A percentile compares a stretch with the other conserved stretches of the same genome.
phyloP scores from a whole-genome alignment of 2,797 vertebrate species.

The Aplochiton taeniatus region DNA sequence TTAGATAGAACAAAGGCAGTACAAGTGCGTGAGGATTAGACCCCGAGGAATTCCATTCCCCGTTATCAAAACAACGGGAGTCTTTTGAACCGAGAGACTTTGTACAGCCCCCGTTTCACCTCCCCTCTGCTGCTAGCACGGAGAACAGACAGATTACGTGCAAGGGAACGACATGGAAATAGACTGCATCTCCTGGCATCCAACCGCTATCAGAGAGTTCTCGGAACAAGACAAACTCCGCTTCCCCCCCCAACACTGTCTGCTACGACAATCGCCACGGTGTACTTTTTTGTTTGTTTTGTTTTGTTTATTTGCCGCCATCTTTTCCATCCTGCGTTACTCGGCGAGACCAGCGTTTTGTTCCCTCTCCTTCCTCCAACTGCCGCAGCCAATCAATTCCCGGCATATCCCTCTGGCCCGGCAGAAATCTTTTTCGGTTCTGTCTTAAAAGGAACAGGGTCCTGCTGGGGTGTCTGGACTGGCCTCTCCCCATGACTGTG shows the following conservation, averaged over 20 bases:
- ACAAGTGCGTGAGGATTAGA: slow-evolving; percentile 59
- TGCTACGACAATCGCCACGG: slow-evolving; percentile 25
- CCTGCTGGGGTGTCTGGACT: slow-evolving; percentile 45
- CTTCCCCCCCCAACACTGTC: slow-evolving; percentile 47
- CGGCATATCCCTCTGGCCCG: slow-evolving; percentile 27
- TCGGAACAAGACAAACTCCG: slow-evolving; percentile 2
- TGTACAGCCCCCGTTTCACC: slow-evolving; percentile 42
- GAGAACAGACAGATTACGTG: slow-evolving; percentile 40
- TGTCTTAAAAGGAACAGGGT: slow-evolving; percentile 40
- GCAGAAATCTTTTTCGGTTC: slow-evolving; percentile 42
- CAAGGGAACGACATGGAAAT: slow-evolving; percentile 25
- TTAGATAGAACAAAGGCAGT: slow-evolving; percentile 67
- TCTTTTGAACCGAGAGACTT: slow-evolving; percentile 60
- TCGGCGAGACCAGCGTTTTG: no score
- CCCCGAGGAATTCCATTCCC: slow-evolving; percentile 50
- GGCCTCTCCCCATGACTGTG: slow-evolving; percentile 41
- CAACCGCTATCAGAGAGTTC: slow-evolving; percentile 20
- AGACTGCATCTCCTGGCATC: slow-evolving; percentile 31
- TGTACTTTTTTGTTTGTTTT: slow-evolving; percentile 29
- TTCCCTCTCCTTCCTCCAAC: slow-evolving; percentile 2
- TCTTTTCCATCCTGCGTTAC: slow-evolving; percentile 3
- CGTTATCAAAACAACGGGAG: slow-evolving; percentile 46
- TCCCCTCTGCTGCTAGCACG: slow-evolving; percentile 35
- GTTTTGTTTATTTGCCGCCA: slow-evolving; percentile 13
- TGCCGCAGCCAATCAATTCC: slow-evolving; percentile 36